Conservation (phyloP, 2,888 invertebrate genomes). For the Tenthredo notha region DNA sequence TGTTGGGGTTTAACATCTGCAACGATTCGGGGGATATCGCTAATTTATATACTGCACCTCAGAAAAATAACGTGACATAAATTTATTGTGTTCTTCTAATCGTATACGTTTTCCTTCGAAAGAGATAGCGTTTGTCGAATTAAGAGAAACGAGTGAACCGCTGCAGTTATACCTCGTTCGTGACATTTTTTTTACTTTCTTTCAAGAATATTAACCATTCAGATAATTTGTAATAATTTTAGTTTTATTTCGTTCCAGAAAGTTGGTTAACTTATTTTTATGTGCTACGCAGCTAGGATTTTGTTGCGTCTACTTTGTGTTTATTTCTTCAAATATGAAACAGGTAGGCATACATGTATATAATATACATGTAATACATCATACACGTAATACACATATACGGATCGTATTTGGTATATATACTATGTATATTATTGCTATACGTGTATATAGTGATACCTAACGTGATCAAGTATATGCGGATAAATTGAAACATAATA, state of each 20-base stretch:
- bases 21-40: neutral
- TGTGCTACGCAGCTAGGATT: constrained; percentile 98
- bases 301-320: constrained; percentile 98
- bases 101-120: neutral
- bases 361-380: constrained; percentile 19
- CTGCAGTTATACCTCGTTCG: neutral
- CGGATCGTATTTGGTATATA: neutral
- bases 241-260: constrained; percentile 69
- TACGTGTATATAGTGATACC: neutral
- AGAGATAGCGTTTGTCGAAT: neutral
- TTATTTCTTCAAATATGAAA: constrained; percentile 92
- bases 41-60: neutral
- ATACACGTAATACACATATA: too few species aligned
- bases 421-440: neutral
- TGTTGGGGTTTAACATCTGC: neutral
- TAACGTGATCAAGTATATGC: neutral
- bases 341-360: constrained; percentile 80
- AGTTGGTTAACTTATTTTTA: constrained; percentile 90
- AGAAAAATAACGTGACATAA: neutral
- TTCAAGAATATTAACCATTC: neutral
- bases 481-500: neutral
- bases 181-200: neutral
- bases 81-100: neutral
- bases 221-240: constrained; percentile 7
- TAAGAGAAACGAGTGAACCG: neutral